phyloP scores from a whole-genome alignment of 2,797 vertebrate genomes.

The Margarornis squamiger region DNA sequence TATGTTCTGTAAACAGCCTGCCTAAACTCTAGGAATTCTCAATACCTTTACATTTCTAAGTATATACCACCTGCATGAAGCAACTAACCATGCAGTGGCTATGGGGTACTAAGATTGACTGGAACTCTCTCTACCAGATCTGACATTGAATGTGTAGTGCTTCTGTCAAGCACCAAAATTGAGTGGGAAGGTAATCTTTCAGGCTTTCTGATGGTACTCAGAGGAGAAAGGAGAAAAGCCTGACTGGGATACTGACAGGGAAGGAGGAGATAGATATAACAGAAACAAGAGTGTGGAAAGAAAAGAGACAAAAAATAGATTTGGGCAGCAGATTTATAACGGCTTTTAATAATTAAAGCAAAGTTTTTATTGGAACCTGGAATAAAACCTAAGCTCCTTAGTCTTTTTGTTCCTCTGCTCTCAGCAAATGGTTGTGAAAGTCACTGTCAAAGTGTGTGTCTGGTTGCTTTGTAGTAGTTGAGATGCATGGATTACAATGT shows the following conservation, averaged over 20 bases:
- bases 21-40: neutral
- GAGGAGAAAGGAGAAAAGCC: neutral
- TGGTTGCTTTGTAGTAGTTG: neutral
- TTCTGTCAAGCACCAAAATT: neutral
- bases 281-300: neutral
- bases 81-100: neutral
- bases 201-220: neutral
- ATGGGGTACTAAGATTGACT: neutral
- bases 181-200: neutral
- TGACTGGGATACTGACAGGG: neutral
- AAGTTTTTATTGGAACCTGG: neutral
- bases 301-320: neutral
- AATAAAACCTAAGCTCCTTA: neutral
- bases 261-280: neutral
- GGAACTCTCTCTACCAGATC: neutral
- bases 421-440: neutral
- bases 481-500: neutral
- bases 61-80: neutral
- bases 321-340: neutral
- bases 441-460: neutral
- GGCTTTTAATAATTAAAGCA: neutral
- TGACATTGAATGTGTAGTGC: neutral
- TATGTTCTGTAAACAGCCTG: neutral
- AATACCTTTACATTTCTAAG: neutral
- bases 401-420: neutral